Evolutionary conservation across 2,888 invertebrate species (phyloP).

Genomic region (Cataglyphis altisquamis): DNA sequence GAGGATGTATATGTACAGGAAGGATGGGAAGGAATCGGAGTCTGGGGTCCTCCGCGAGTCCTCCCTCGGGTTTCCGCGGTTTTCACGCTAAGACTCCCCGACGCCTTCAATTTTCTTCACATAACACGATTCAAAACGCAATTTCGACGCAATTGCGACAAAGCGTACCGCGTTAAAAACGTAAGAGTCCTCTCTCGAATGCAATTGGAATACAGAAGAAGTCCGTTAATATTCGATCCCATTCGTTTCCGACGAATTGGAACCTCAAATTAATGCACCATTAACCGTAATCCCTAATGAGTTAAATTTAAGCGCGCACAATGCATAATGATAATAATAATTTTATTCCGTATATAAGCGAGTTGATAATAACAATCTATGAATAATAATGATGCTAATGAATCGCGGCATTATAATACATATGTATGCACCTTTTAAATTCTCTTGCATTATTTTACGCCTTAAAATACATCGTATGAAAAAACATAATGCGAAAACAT

Average conservation of each 20-base stretch:
- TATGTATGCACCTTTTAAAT: conserved; percentile 13
- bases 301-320: conserved; percentile 33
- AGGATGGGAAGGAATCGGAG: conserved; percentile 26
- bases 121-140: background rate
- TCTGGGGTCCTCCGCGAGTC: conserved; percentile 28
- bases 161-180: background rate
- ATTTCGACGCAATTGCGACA: background rate
- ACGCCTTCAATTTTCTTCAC: conserved; percentile 60
- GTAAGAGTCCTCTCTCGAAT: background rate
- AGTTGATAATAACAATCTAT: conserved; percentile 48
- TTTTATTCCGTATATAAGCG: conserved; percentile 47
- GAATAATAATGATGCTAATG: conserved; percentile 51
- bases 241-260: background rate
- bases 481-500: background rate
- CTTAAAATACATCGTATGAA: conserved; percentile 5
- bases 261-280: conserved; percentile 12
- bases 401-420: conserved; percentile 12
- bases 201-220: background rate
- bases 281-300: conserved; percentile 33
- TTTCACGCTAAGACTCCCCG: conserved; percentile 65
- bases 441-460: conserved; percentile 4
- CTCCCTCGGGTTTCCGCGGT: conserved; percentile 28
- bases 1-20: conserved; percentile 14
- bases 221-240: background rate
- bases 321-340: conserved; percentile 40